Evolutionary conservation across 2,113 vertebrate genomes (phyloP).

Genomic region (Synodontis membranacea): DNA sequence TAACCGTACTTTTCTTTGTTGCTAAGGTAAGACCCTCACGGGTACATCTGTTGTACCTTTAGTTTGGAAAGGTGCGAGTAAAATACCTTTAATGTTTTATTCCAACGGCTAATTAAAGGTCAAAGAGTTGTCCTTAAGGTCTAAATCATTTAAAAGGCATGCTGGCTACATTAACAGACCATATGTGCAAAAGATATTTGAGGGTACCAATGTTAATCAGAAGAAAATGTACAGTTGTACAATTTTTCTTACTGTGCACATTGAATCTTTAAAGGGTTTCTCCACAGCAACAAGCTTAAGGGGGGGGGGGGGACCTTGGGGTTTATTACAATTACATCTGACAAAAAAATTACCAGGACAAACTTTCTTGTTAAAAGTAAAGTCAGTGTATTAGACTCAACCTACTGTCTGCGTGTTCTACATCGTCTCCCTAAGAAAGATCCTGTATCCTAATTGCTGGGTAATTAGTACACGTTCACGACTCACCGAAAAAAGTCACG

Average conservation of each 20-base stretch:
- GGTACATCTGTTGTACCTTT: not conserved
- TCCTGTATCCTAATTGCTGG: not conserved
- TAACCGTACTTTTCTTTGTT: not conserved
- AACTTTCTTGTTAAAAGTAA: not conserved
- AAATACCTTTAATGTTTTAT: not conserved
- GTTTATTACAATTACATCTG: too few species aligned
- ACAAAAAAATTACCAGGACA: not conserved
- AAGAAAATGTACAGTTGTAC: not conserved
- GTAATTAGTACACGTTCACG: too few species aligned
- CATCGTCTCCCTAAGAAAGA: not conserved
- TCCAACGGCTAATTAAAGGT: not conserved
- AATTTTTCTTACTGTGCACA: not conserved
- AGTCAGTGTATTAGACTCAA: not conserved
- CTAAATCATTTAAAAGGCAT: not conserved
- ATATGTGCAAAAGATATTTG: not conserved
- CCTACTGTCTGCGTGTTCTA: not conserved
- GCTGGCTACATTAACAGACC: not conserved
- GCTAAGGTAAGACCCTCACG: not conserved
- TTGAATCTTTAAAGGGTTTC: not conserved
- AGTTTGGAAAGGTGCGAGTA: not conserved
- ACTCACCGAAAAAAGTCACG: slow-evolving; percentile 90
- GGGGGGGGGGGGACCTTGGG: too few species aligned
- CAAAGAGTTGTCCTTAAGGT: not conserved
- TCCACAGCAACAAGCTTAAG: not conserved
- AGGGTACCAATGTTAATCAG: not conserved